Conservation (phyloP, 2,888 invertebrate genomes). For the Candidula unifasciata region DNA sequence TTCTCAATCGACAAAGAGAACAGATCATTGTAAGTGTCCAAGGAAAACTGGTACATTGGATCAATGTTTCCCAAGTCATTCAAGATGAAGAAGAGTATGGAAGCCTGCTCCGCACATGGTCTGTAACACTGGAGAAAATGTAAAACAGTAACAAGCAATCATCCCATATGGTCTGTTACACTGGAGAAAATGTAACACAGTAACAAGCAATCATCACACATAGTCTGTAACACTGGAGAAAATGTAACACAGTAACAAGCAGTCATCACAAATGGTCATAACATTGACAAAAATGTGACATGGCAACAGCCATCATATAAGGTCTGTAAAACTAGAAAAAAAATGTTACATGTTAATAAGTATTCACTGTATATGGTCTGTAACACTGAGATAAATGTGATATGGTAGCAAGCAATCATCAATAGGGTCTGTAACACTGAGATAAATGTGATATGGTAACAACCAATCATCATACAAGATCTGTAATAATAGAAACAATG, state of each 20-base stretch:
- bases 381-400: slow-evolving; percentile 76
- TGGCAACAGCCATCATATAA: too few species aligned
- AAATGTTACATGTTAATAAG: too few species aligned
- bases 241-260: slow-evolving; percentile 66
- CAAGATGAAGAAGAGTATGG: slow-evolving; percentile 91
- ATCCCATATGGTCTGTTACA: neutral
- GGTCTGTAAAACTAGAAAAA: too few species aligned
- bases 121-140: slow-evolving; percentile 84
- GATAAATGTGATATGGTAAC: too few species aligned
- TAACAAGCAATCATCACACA: neutral
- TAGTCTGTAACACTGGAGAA: too few species aligned
- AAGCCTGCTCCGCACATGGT: slow-evolving; percentile 88
- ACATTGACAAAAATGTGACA: too few species aligned
- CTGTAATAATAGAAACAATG: too few species aligned
- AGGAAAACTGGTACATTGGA: slow-evolving; percentile 95
- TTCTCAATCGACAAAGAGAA: slow-evolving; percentile 90
- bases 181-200: slow-evolving; percentile 69
- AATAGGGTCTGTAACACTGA: too few species aligned
- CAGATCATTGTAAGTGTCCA: slow-evolving; percentile 89
- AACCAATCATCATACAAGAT: too few species aligned
- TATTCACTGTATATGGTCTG: too few species aligned
- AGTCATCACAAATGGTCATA: neutral
- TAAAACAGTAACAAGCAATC: neutral
- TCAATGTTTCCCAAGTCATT: slow-evolving; percentile 92
- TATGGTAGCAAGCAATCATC: too few species aligned